Evolutionary conservation across 2,888 invertebrate genomes (phyloP).

Genomic region (Omphaloscelis lunosa): DNA sequence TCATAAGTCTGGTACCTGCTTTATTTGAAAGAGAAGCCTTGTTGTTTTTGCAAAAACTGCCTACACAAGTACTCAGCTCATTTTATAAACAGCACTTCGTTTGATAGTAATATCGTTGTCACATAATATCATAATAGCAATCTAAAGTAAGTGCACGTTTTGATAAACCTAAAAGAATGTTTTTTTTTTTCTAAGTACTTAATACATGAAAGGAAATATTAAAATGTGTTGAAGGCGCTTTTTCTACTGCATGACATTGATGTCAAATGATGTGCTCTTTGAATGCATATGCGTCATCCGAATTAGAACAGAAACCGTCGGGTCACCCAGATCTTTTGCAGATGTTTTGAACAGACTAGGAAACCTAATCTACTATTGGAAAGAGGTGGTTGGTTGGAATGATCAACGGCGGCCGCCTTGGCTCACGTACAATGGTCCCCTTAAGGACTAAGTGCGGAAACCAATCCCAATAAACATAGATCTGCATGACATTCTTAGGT

Average conservation of each 20-base stretch:
- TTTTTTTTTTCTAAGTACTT: background rate
- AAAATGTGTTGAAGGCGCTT: conserved; percentile 1
- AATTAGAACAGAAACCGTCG: background rate
- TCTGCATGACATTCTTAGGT: background rate
- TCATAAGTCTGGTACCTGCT: background rate
- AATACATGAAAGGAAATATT: conserved; percentile 7
- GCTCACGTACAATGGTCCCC: background rate
- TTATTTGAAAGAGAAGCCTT: background rate
- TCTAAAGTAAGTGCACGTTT: conserved; percentile 30
- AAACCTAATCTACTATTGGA: background rate
- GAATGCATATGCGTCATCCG: background rate
- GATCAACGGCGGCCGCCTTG: background rate
- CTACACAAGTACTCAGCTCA: background rate
- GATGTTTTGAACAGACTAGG: background rate
- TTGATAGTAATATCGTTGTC: background rate
- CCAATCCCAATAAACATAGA: background rate
- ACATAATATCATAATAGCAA: conserved; percentile 27
- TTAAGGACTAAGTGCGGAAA: background rate
- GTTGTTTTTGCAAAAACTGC: background rate
- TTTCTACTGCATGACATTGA: background rate
- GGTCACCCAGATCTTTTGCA: background rate
- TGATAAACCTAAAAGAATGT: conserved; percentile 3
- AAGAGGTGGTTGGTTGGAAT: background rate
- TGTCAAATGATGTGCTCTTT: background rate
- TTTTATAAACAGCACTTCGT: conserved; percentile 2